Evolutionary conservation across 2,797 vertebrate species (phyloP).

Genomic region (Acropternis orthonyx): DNA sequence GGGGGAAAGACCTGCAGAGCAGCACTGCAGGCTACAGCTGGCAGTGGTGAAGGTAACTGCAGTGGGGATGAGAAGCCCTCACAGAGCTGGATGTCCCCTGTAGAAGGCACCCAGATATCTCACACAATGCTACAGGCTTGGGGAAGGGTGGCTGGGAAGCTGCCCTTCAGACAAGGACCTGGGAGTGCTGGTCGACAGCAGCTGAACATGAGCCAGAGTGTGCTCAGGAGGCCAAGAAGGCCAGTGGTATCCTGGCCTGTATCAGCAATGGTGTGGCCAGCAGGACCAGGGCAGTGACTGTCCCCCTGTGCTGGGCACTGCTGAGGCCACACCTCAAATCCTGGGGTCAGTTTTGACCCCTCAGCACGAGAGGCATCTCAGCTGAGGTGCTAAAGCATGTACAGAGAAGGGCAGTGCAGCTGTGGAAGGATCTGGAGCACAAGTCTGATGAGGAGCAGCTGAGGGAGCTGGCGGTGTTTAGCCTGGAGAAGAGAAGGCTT

Average conservation of each 20-base stretch:
- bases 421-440: background rate
- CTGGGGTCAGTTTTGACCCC: background rate
- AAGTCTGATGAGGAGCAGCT: background rate
- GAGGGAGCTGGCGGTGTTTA: background rate
- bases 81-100: background rate
- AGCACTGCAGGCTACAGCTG: background rate
- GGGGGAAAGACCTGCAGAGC: background rate
- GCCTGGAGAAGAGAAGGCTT: background rate
- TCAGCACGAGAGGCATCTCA: background rate
- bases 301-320: background rate
- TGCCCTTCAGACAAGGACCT: background rate
- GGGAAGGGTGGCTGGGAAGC: background rate
- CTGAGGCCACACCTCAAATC: background rate
- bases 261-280: background rate
- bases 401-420: background rate
- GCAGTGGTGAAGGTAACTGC: background rate
- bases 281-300: background rate
- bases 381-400: rapidly evolving
- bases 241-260: background rate
- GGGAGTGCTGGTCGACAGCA: background rate
- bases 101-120: background rate
- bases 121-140: too few species aligned
- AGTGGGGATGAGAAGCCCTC: background rate
- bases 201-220: background rate
- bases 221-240: background rate